Base-by-base conservation (phyloP, 2,888 invertebrate genomes). In the Temnothorax unifasciatus region DNA sequence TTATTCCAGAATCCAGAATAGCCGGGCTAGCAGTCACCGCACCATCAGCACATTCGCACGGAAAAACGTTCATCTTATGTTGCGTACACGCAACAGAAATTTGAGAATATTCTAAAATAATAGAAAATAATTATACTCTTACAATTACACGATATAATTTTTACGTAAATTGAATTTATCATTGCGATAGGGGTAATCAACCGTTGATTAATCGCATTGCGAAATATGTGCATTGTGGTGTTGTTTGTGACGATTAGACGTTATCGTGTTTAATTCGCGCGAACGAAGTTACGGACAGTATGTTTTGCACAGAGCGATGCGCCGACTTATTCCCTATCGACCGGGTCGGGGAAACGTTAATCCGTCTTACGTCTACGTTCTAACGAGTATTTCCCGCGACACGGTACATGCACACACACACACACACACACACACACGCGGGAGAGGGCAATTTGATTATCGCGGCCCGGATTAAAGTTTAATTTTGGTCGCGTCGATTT, bases 381-480 rank as follows among this genome's bases (percentile, higher is more conserved):
- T 47, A 54, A 47, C 13, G 41, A 44, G 68, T 54, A 47, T 47
- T 59, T 34, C 29, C 44, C 21, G 34, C 11, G 44, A 79, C 44
- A 57, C 34, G 34, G 47, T 21, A n/a, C n/a, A n/a, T n/a, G n/a
- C n/a, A n/a, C n/a, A n/a, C n/a, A n/a, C 0, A 47, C 11, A 41
- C 21, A 47, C n/a, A 13, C 18, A 3, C n/a, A 3, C n/a, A n/a
- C n/a, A 2, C 18, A 0, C n/a, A 8, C 9, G 13, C 9, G 8
- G n/a, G n/a, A 13, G 15, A 29, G 34, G 15, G 21, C 13, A 61
- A 71, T 81, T 81, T 59, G 69, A 71, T 69, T 59, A 52, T 25
- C 59, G 57, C 4, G 38, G 3, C 18, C 41, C 11, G 25, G 25
- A 29, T 81, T 81, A 81, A 81, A 69, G 59, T 81, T 71, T 69